Conservation (phyloP, 2,888 invertebrate genomes). For the Nipponacmea schrenckii region DNA sequence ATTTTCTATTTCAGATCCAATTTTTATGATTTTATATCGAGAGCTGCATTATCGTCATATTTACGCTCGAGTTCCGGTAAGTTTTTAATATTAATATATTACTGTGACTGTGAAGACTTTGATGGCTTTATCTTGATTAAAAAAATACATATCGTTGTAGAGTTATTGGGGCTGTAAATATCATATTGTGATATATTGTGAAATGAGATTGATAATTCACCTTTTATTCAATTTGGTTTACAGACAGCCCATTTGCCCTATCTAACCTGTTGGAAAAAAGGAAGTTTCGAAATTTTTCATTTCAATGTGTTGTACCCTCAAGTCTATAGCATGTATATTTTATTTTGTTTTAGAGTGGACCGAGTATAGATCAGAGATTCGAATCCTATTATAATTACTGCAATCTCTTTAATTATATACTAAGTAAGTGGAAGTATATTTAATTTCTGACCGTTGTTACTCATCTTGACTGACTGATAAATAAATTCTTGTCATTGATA, state of each 20-base stretch:
- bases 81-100: slow-evolving; percentile 21
- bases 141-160: background rate
- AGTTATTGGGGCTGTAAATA: background rate
- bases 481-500: no score
- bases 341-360: slow-evolving; percentile 75
- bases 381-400: slow-evolving; percentile 98
- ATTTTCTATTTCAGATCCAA: slow-evolving; percentile 71
- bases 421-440: slow-evolving; percentile 81
- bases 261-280: no score
- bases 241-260: no score
- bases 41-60: slow-evolving; percentile 97
- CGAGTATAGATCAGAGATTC: slow-evolving; percentile 90
- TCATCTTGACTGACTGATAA: no score
- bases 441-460: no score
- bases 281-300: no score
- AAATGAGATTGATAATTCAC: background rate
- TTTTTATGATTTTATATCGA: slow-evolving; percentile 95
- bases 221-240: no score
- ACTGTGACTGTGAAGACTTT: background rate
- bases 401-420: slow-evolving; percentile 94
- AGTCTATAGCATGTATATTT: slow-evolving; percentile 5
- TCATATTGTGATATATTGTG: background rate
- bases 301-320: no score
- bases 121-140: background rate
- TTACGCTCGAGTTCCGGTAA: slow-evolving; percentile 83